Evolutionary conservation across 2,888 invertebrate genomes (phyloP).

Genomic region (Drosophila borealis): DNA sequence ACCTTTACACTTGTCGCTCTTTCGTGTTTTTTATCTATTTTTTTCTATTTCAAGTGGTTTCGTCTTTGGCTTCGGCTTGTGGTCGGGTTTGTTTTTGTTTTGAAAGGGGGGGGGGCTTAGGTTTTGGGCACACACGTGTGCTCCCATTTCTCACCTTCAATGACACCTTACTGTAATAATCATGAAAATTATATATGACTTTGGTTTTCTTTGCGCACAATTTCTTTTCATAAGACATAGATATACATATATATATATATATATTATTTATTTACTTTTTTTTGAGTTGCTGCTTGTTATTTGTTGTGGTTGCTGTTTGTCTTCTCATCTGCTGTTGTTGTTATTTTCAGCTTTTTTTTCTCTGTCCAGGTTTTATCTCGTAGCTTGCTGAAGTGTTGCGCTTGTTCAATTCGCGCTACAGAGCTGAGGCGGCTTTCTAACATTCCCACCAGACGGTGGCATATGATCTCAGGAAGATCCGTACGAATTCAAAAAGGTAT

Average conservation of each 20-base stretch:
- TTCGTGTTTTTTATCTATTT: conserved; percentile 2
- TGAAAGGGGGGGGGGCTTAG: conserved; percentile 10
- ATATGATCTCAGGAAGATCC: too few species aligned
- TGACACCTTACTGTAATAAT: conserved; percentile 69
- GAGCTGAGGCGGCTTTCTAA: conserved; percentile 20
- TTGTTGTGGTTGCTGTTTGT: conserved; percentile 34
- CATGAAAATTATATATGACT: conserved; percentile 58
- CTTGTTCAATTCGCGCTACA: conserved; percentile 49
- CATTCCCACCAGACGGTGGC: neutral
- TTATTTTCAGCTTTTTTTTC: conserved; percentile 20
- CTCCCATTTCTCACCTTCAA: conserved; percentile 79
- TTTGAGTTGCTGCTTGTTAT: conserved; percentile 31
- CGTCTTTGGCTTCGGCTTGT: conserved; percentile 20
- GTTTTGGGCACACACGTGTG: conserved; percentile 59
- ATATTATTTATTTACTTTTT: conserved; percentile 27
- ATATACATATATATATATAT: conserved; percentile 21
- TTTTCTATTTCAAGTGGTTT: conserved; percentile 30
- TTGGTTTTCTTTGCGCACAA: conserved; percentile 40
- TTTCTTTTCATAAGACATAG: conserved; percentile 9
- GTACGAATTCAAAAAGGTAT: too few species aligned
- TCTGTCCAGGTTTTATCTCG: conserved; percentile 58
- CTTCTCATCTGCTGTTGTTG: conserved; percentile 14
- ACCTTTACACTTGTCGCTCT: conserved; percentile 46
- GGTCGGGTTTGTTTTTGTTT: conserved; percentile 11
- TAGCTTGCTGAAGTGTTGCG: conserved; percentile 55